Percentiles rank a stretch among this genome's conserved stretches.
phyloP scores from a whole-genome alignment of 1,140 invertebrate genomes.

The Idris sp. region DNA sequence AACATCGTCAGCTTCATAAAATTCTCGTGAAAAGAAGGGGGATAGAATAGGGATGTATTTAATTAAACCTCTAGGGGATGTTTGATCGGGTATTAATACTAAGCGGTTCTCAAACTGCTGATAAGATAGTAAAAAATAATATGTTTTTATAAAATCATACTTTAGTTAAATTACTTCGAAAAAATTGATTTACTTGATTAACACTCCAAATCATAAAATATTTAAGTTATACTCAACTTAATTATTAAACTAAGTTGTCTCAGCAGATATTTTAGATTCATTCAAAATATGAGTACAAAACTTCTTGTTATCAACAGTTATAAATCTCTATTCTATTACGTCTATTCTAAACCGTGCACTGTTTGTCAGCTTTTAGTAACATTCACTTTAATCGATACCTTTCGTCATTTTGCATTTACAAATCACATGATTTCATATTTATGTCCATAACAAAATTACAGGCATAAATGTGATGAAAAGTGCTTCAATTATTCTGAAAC shows the following conservation, averaged over 20 bases:
- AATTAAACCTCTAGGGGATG: slow-evolving; percentile 76
- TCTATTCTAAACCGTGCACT: neutral
- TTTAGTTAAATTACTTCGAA: too few species aligned
- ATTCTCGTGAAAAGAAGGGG: slow-evolving; percentile 36
- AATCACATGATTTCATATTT: slow-evolving; percentile 3
- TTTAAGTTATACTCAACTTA: too few species aligned
- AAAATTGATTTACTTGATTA: too few species aligned
- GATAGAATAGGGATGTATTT: slow-evolving; percentile 73
- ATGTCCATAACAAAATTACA: slow-evolving; percentile 1
- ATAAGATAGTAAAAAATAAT: too few species aligned
- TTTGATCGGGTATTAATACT: slow-evolving; percentile 77
- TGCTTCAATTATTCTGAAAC: neutral
- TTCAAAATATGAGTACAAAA: too few species aligned
- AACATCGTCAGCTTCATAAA: slow-evolving; percentile 70
- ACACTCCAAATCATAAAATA: too few species aligned
- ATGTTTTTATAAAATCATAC: too few species aligned
- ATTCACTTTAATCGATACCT: neutral
- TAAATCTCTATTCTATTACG: too few species aligned
- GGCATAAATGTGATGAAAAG: slow-evolving; percentile 2
- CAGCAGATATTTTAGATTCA: too few species aligned
- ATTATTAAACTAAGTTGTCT: too few species aligned
- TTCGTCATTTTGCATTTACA: neutral
- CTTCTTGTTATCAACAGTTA: too few species aligned
- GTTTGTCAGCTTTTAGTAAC: too few species aligned
- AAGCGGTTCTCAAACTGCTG: slow-evolving; percentile 73